These are phyloP conservation scores for Brachypteracias leptosomus DNA, from an alignment of 2,113 vertebrate species.

Conservation along the genomic window DNA sequence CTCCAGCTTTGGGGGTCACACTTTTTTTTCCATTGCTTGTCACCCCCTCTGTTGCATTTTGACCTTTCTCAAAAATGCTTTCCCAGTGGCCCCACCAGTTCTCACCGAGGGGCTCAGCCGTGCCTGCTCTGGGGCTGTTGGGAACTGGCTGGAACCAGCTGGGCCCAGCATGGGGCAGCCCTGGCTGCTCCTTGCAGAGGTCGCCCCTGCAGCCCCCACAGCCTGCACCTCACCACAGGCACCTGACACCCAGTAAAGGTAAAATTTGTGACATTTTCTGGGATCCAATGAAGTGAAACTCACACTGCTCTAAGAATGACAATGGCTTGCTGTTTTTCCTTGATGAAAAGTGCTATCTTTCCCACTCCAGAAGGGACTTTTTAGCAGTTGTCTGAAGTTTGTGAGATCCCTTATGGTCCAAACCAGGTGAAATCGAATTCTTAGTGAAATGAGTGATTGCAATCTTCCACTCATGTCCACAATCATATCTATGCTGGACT, in stretches of 20 bases:
- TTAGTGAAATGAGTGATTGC: background rate
- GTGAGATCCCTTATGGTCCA: background rate
- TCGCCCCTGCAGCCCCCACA: fast-evolving
- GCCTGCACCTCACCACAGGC: fast-evolving
- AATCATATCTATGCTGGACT: background rate
- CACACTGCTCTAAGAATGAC: fast-evolving
- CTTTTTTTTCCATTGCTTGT: background rate
- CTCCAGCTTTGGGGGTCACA: background rate
- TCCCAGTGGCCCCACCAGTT: fast-evolving
- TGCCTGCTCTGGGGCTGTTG: fast-evolving
- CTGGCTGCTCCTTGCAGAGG: background rate
- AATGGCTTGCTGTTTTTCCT: background rate
- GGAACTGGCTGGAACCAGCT: background rate
- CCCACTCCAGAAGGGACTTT: background rate
- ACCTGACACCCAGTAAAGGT: fast-evolving
- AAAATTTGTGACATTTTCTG: too few species aligned
- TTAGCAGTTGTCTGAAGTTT: background rate
- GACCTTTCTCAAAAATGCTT: fast-evolving
- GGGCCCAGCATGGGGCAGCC: background rate
- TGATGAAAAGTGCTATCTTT: fast-evolving
- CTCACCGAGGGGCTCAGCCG: too few species aligned
- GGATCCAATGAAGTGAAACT: fast-evolving
- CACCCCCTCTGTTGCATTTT: background rate
- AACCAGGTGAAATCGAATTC: background rate
- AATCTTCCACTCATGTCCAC: background rate